Evolutionary conservation across 1,140 invertebrate species (phyloP).

Genomic region (Cydia splendana): DNA sequence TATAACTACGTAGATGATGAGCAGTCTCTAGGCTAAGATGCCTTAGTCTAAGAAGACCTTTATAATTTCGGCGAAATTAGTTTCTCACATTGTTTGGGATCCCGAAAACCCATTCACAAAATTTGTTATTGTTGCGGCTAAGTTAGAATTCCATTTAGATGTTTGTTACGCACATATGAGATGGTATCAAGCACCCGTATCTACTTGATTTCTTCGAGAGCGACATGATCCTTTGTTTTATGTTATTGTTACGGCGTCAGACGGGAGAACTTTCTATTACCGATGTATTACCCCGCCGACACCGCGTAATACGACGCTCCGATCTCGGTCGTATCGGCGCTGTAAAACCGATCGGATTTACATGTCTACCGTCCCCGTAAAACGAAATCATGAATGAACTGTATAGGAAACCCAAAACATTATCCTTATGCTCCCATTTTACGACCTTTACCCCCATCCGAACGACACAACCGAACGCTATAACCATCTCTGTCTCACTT

Average conservation of each 20-base stretch:
- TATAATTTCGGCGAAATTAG: not conserved
- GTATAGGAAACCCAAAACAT: conserved; percentile 78
- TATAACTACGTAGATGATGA: too few species aligned
- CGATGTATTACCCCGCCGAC: conserved; percentile 68
- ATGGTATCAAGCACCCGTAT: not conserved
- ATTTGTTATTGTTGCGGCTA: not conserved
- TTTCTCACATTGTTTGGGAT: not conserved
- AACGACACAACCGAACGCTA: conserved; percentile 71
- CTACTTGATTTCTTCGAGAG: conserved; percentile 9
- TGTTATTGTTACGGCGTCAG: conserved; percentile 33
- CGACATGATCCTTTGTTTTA: conserved; percentile 31
- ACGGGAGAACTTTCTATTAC: conserved; percentile 66
- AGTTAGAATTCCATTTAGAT: not conserved
- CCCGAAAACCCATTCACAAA: not conserved
- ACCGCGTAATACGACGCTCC: conserved; percentile 62
- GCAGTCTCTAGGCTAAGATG: too few species aligned
- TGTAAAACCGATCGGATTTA: conserved; percentile 75
- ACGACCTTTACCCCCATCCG: conserved; percentile 78
- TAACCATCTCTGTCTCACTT: conserved; percentile 59
- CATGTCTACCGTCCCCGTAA: conserved; percentile 74
- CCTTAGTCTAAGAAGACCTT: conserved; percentile 21
- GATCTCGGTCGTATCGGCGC: conserved; percentile 62
- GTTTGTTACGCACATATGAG: not conserved
- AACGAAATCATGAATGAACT: conserved; percentile 80
- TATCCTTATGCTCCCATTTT: conserved; percentile 80